Evolutionary conservation across 2,797 vertebrate genomes (phyloP).

Genomic region (Propithecus deckenii): DNA sequence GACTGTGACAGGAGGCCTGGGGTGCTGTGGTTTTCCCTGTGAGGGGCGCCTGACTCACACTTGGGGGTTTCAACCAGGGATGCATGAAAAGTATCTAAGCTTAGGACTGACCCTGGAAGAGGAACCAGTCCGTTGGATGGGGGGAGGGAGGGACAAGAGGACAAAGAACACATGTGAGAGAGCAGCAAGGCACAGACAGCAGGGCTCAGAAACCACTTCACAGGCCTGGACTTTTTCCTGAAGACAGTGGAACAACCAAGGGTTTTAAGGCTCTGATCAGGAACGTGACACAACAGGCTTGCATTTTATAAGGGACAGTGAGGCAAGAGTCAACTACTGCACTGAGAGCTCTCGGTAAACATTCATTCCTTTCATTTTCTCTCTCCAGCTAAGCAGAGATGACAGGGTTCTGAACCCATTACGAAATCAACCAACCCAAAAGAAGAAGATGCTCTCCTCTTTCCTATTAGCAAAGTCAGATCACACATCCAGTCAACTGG

Average conservation of each 20-base stretch:
- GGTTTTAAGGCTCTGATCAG: background rate
- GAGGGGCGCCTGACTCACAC: background rate
- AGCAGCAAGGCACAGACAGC: background rate
- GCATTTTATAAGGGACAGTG: background rate
- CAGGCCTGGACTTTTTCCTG: background rate
- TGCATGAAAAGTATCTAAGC: background rate
- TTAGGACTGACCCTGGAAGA: background rate
- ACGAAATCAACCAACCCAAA: background rate
- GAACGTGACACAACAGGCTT: background rate
- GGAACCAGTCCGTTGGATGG: background rate
- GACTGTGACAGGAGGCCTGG: background rate
- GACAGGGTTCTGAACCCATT: background rate
- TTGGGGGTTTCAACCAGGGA: too few relatives aligned
- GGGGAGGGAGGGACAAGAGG: background rate
- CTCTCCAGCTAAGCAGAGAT: background rate
- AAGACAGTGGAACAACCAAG: background rate
- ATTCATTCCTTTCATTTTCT: background rate
- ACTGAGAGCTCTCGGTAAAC: background rate
- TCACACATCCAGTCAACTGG: too few relatives aligned
- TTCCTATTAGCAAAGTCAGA: background rate
- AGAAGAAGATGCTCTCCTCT: background rate
- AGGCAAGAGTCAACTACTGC: background rate
- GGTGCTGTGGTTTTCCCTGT: background rate
- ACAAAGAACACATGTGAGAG: too few relatives aligned
- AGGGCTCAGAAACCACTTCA: background rate